A percentile compares a stretch with the other conserved stretches of the same genome.
These are phyloP conservation scores for Takifugu ocellatus DNA, from an alignment of 2,797 vertebrate species.

Conservation along the genomic window DNA sequence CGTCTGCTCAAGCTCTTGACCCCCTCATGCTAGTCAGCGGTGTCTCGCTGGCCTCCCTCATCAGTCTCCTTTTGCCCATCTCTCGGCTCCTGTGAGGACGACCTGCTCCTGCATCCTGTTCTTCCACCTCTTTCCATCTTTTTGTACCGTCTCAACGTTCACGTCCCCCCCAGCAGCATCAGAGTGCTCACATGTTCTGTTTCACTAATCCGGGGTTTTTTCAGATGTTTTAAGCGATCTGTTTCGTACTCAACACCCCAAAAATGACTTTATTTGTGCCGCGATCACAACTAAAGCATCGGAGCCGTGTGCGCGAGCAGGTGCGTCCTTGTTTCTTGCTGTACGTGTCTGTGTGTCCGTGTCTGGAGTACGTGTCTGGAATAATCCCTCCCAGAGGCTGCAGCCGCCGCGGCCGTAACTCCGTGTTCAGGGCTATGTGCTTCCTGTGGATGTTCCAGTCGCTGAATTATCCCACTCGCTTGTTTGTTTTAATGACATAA, in stretches of 20 bases:
- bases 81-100: too few species aligned
- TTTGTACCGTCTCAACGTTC: too few species aligned
- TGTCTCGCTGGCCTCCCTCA: too few species aligned
- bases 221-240: too few species aligned
- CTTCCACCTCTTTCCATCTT: too few species aligned
- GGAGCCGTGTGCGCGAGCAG: slow-evolving; percentile 14
- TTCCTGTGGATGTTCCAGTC: slow-evolving; percentile 33
- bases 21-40: too few species aligned
- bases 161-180: too few species aligned
- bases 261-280: not conserved
- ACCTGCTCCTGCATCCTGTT: too few species aligned
- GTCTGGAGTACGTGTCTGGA: slow-evolving; percentile 20
- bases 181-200: too few species aligned
- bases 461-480: slow-evolving; percentile 22
- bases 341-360: slow-evolving; percentile 4
- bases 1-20: too few species aligned
- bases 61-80: too few species aligned
- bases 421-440: slow-evolving; percentile 27
- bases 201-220: too few species aligned
- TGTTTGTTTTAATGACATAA: slow-evolving; percentile 10
- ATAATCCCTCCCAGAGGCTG: slow-evolving; percentile 36
- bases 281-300: not conserved
- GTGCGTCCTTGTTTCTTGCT: slow-evolving; percentile 38
- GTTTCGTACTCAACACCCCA: not conserved
- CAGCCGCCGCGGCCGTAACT: slow-evolving; percentile 24